Conservation (phyloP, 2,888 invertebrate species). For the Tyria jacobaeae region DNA sequence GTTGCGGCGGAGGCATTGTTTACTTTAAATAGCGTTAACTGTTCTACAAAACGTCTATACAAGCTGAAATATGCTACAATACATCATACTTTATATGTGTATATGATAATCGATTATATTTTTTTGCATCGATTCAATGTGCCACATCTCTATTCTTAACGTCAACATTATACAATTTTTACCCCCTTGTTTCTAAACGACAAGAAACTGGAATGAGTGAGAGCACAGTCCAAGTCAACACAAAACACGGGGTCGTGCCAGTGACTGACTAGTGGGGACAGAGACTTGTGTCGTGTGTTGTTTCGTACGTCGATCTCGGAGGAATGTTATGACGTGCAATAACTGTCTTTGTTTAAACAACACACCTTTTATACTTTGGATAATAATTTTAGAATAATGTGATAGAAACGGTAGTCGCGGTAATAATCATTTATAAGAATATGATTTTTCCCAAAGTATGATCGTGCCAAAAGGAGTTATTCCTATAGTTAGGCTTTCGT, state of each 20-base stretch:
- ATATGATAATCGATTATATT: background rate
- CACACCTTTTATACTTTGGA: slow-evolving; percentile 67
- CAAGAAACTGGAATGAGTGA: background rate
- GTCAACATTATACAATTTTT: background rate
- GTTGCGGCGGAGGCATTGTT: too few species aligned
- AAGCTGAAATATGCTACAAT: too few species aligned
- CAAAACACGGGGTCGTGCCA: slow-evolving; percentile 17
- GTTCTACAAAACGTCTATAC: too few species aligned
- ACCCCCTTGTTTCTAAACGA: slow-evolving; percentile 15
- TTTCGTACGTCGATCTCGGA: slow-evolving; percentile 60
- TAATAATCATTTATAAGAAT: slow-evolving; percentile 64
- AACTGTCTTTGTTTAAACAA: slow-evolving; percentile 83
- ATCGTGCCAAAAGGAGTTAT: slow-evolving; percentile 82
- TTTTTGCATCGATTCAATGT: background rate
- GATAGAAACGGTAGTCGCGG: slow-evolving; percentile 64
- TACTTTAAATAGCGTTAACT: too few species aligned
- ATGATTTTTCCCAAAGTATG: slow-evolving; percentile 83
- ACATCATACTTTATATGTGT: too few species aligned
- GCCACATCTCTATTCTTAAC: background rate
- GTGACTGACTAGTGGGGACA: slow-evolving; percentile 57
- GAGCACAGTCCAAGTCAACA: slow-evolving; percentile 22
- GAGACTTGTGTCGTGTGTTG: slow-evolving; percentile 64
- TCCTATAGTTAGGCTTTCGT: slow-evolving; percentile 84
- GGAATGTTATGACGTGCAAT: slow-evolving; percentile 86
- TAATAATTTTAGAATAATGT: slow-evolving; percentile 72